A percentile compares a stretch with the other conserved stretches of the same genome.
Evolutionary conservation across 2,797 vertebrate species (phyloP).

Genomic region (Darevskia nairensis): DNA sequence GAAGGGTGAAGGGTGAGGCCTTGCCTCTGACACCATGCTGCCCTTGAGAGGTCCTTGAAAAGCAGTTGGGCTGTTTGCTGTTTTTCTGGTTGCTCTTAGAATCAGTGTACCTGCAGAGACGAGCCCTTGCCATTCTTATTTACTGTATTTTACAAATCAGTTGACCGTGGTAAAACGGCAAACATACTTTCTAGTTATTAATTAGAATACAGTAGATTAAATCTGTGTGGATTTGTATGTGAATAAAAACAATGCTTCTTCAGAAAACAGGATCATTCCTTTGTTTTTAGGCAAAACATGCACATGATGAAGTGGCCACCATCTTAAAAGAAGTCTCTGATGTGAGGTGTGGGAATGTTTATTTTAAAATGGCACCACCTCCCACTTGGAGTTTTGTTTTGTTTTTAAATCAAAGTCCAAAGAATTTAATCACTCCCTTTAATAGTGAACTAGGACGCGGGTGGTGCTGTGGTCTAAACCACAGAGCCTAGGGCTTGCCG

Average conservation of each 20-base stretch:
- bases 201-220: background rate
- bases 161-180: background rate
- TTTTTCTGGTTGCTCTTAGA: background rate
- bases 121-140: background rate
- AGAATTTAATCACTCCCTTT: no score
- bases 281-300: background rate
- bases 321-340: background rate
- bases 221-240: background rate
- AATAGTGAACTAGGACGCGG: no score
- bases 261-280: no score
- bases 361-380: background rate
- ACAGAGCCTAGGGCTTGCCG: no score
- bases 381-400: no score
- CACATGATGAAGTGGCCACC: no score
- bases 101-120: background rate
- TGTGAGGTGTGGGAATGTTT: background rate
- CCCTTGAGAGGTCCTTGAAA: background rate
- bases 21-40: background rate
- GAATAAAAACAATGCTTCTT: background rate
- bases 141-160: background rate
- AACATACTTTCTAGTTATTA: background rate
- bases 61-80: background rate
- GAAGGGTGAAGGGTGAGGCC: background rate
- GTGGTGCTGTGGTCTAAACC: no score
- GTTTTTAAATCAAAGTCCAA: no score